A percentile compares a stretch with the other conserved stretches of the same genome.
Conservation (phyloP, 2,113 vertebrate species). For the Nasalis larvatus region DNA sequence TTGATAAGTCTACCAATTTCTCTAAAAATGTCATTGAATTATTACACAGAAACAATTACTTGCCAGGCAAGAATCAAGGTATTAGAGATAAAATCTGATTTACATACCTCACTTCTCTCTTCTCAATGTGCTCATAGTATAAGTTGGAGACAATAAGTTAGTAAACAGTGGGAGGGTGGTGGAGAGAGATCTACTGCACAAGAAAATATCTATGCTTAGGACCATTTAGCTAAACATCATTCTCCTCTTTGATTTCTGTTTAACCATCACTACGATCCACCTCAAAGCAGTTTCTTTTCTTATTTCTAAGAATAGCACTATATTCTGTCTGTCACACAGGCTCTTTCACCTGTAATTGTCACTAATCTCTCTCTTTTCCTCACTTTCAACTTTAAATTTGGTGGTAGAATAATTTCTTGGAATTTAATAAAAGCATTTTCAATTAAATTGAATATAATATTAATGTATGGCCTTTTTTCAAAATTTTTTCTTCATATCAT, state of each 20-base stretch:
- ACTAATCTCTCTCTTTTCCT: neutral
- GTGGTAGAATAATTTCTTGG: neutral
- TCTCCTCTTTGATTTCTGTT: neutral
- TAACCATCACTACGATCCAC: neutral
- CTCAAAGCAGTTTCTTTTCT: neutral
- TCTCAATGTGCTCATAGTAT: neutral
- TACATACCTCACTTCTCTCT: neutral
- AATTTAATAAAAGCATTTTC: neutral
- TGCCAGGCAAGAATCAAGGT: neutral
- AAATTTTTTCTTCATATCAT: neutral
- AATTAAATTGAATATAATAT: neutral
- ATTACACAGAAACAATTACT: neutral
- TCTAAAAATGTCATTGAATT: neutral
- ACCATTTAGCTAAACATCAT: neutral
- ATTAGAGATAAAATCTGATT: neutral
- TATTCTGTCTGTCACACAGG: neutral
- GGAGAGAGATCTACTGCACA: neutral
- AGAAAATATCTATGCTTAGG: neutral
- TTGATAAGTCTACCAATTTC: neutral
- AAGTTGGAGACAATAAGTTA: neutral
- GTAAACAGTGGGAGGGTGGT: neutral
- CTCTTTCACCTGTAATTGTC: neutral
- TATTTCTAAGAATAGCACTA: neutral
- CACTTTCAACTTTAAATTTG: neutral
- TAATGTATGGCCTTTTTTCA: neutral